Percentiles rank a stretch among this genome's conserved stretches.
Evolutionary conservation across 2,797 vertebrate genomes (phyloP).

Genomic region (Uromys caudimaculatus): DNA sequence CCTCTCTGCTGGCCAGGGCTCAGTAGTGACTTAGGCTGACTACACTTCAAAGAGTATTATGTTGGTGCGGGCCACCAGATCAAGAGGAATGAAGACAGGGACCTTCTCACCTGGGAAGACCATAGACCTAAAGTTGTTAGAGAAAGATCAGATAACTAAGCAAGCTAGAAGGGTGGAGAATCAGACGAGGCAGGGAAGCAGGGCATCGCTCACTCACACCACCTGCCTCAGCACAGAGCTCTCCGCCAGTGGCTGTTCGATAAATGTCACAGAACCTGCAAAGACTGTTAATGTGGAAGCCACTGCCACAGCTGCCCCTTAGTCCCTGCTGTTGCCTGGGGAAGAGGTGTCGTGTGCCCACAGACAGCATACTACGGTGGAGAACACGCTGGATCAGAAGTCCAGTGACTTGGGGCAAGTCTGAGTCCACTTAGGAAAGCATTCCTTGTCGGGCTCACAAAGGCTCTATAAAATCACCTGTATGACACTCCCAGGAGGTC

Average conservation of each 20-base stretch:
- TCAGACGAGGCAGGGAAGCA: not conserved
- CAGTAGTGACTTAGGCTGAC: not conserved
- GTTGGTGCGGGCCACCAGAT: not conserved
- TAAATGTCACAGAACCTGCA: not conserved
- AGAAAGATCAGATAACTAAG: not conserved
- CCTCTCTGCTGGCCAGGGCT: not conserved
- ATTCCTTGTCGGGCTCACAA: not conserved
- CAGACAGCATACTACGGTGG: not conserved
- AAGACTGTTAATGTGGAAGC: rapidly evolving
- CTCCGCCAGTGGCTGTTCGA: not conserved
- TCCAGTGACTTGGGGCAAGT: not conserved
- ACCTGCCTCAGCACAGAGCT: not conserved
- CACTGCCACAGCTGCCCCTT: not conserved
- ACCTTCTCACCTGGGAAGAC: not conserved
- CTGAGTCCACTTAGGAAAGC: not conserved
- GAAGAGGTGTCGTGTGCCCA: not conserved
- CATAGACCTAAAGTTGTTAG: not conserved
- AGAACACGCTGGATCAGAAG: not conserved
- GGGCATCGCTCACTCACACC: rapidly evolving
- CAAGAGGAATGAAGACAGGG: not conserved
- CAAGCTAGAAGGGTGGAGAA: not conserved
- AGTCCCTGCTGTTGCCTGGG: too few species aligned
- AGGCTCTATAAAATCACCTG: not conserved
- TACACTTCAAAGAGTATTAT: not conserved
- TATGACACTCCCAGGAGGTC: not conserved